Evolutionary conservation across 37 sponge, comb jelly and placozoan species (phyloP).

Genomic region (Chondrilla cf. caribensis): DNA sequence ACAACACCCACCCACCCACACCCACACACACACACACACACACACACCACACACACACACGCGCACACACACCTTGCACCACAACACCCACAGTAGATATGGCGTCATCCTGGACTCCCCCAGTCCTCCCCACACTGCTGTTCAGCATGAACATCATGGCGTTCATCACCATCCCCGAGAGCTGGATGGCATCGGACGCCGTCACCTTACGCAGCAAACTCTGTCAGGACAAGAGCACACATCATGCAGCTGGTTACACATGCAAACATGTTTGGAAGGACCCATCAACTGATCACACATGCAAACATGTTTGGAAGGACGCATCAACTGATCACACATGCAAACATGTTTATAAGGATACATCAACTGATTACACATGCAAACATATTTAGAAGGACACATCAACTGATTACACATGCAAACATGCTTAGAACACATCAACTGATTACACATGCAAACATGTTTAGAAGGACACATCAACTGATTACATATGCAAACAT

Average conservation of each 20-base stretch:
- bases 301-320: too few relatives aligned
- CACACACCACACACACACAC: background rate
- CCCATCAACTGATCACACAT: too few relatives aligned
- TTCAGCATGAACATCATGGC: conserved; percentile 77
- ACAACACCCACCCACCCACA: too few relatives aligned
- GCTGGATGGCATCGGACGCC: conserved; percentile 57
- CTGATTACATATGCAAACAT: too few relatives aligned
- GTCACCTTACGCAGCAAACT: conserved; percentile 84
- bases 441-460: background rate
- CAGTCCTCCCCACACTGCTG: conserved; percentile 43
- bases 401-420: background rate
- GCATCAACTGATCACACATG: too few relatives aligned
- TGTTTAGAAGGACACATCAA: background rate
- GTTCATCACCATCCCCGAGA: conserved; percentile 78
- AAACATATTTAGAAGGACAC: background rate
- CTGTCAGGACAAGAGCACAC: conserved; percentile 28
- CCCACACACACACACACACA: too few relatives aligned
- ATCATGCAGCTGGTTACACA: background rate
- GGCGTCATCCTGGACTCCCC: conserved; percentile 95
- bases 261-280: background rate
- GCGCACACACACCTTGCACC: conserved; percentile 53
- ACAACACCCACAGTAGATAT: conserved; percentile 86
- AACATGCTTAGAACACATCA: background rate
- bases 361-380: too few relatives aligned
- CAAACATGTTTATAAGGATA: too few relatives aligned